Base-by-base conservation (phyloP, 2,888 invertebrate genomes). In the Andrena praecox region DNA sequence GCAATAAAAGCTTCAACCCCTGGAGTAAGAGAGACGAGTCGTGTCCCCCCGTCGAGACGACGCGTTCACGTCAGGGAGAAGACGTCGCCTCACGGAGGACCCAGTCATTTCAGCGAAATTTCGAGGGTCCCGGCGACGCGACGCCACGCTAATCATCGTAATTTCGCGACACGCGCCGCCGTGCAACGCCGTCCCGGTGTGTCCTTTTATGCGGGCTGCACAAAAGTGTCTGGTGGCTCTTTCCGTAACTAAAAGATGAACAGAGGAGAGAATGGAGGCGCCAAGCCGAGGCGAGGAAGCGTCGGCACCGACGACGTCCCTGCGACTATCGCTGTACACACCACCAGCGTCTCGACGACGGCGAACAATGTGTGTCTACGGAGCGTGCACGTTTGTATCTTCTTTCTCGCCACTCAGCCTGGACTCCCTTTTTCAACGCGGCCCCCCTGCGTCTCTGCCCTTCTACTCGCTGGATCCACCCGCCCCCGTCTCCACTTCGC, bases 181-280 rank as follows among this genome's bases (percentile, higher is more conserved):
- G 48, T 29, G 7, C 66, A 33, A 72, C 77, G 35, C 76, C 59
- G 52, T 60, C 50, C 8, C 31, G 60, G 35, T 29, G 66, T 59
- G 64, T 59, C 56, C 77, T 77, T 89, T 88, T 89, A 82, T 87
- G 56, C 59, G 67, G 72, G 16, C 72, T 35, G 63, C 54, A 89
- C 89, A 88, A 88, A 87, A 79, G 87, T 89, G 89, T 89, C 89
- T 79, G 84, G 71, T 80, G 74, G 69, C 69, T 80, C 80, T 89
- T 84, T 87, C 68, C 69, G 81, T 71, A 80, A 72, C 84, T 85
- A 80, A 70, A 66, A 76, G 80, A 63, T 67, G 73, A 68, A 73
- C 78, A 60, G 72, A 73, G 81, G 74, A 63, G 68, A 60, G 79
- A 67, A 64, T 69, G 50, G 76, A 66, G 33, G 64, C 69, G 59